Conservation (phyloP, 2,113 vertebrate species). For the Hystrix cristata region DNA sequence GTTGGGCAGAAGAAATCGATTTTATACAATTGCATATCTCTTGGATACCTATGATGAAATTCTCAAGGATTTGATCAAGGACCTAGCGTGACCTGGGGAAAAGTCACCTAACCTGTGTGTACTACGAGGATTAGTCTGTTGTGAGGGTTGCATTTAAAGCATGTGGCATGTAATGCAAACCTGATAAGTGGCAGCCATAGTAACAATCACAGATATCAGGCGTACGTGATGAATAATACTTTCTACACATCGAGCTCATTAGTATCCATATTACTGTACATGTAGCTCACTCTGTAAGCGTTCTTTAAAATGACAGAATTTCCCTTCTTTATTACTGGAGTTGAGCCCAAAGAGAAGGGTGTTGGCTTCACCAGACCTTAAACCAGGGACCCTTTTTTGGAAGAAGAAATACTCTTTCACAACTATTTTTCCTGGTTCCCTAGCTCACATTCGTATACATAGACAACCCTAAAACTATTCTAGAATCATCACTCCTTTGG, state of each 20-base stretch:
- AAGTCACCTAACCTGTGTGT: background rate
- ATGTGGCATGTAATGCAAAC: background rate
- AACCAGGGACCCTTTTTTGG: background rate
- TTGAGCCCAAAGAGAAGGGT: background rate
- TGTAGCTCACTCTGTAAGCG: background rate
- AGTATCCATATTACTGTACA: too few species aligned
- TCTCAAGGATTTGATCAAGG: constrained; percentile 10
- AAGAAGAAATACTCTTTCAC: background rate
- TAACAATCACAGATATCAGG: background rate
- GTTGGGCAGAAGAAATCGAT: background rate
- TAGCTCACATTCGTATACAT: background rate
- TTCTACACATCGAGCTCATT: background rate
- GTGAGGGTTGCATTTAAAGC: background rate
- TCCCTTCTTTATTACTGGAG: background rate
- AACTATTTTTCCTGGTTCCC: background rate
- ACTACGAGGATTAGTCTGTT: background rate
- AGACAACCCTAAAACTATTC: background rate
- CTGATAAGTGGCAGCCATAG: background rate
- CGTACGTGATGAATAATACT: background rate
- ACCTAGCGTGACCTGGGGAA: background rate
- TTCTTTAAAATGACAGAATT: background rate
- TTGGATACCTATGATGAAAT: background rate
- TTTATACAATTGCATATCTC: background rate
- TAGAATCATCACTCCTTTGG: background rate
- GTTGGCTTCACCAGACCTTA: background rate